Evolutionary conservation across 2,797 vertebrate species (phyloP).

Genomic region (Denticeps clupeoides): DNA sequence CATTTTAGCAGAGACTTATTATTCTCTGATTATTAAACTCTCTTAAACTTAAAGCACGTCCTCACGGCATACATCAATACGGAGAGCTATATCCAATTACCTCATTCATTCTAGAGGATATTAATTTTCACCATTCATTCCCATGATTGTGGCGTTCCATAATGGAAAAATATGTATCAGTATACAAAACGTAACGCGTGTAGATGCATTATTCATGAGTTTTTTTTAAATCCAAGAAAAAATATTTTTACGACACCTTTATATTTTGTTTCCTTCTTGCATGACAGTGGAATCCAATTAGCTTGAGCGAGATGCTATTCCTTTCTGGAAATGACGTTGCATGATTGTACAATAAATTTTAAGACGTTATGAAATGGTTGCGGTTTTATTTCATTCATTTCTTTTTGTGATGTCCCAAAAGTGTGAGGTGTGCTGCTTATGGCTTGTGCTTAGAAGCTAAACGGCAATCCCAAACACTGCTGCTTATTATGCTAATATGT

Average conservation of each 20-base stretch:
- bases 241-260: conserved; percentile 50
- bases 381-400: too few relatives aligned
- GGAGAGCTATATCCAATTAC: conserved; percentile 49
- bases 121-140: conserved; percentile 42
- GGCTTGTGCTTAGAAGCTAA: too few relatives aligned
- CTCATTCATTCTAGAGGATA: conserved; percentile 50
- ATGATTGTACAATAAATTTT: conserved; percentile 52
- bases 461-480: too few relatives aligned
- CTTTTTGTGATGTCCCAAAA: too few relatives aligned
- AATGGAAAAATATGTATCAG: neutral
- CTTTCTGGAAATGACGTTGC: conserved; percentile 37
- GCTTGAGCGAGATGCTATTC: conserved; percentile 51
- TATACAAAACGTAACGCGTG: conserved; percentile 25
- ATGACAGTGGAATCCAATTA: conserved; percentile 58
- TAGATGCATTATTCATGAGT: conserved; percentile 34
- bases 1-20: conserved; percentile 59
- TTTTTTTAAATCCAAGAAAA: conserved; percentile 48
- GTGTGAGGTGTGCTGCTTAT: too few relatives aligned
- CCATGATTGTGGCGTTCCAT: conserved; percentile 26
- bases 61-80: conserved; percentile 50
- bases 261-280: conserved; percentile 47
- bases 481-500: too few relatives aligned
- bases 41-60: conserved; percentile 40
- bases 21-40: conserved; percentile 65
- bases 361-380: too few relatives aligned